Base-by-base conservation (phyloP, 2,888 invertebrate species). In the Lobophora halterata region DNA sequence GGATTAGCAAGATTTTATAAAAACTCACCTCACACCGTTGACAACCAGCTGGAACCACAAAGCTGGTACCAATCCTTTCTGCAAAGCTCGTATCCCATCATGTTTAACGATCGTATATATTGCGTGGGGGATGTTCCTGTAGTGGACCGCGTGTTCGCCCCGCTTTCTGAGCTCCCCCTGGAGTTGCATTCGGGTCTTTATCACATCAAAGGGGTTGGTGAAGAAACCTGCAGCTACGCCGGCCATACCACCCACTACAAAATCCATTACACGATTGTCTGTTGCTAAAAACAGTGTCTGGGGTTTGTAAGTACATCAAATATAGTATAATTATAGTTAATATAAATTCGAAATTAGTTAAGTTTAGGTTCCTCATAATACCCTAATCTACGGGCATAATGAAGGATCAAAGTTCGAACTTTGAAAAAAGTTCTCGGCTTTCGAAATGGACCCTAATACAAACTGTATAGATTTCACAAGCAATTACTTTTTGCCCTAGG, bases 121-220 rank as follows among this genome's bases (percentile, higher is more conserved):
- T 0, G 96, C 95, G 68, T 96, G 96, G 16, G 95, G 89, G 24
- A 95, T 92, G 65, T 95, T 95, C 55, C 85, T 91, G 63, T 94
- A 94, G 29, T 89, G 70, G 4, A 90, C 79, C 0, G 82, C 80
- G 54, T 89, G 89, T 42, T 88, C 79, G 0, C 95, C 94, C 37
- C 88, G 89, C 0, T 92, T 91, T 49, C 90, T 86, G 6, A 95
- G 78, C 74, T 95, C 93, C n/a, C 93, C 93, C 80, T 97, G 97
- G 7, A 97, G 86, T 71, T 97, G 97, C 88, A 97, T 92, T 0
- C 97, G 90, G 7, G 94, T 96, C 87, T 97, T 97, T 17, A 96
- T 79, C 3, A 97, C 96, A 68, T 97, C 97, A 55, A 96, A 89
- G 0, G 97, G 97, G 77, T 97, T 97, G 46, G 95, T 95, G 65